Percentiles rank a stretch among this genome's conserved stretches.
phyloP scores from a whole-genome alignment of 2,113 vertebrate species.

The Apodemus sylvaticus region DNA sequence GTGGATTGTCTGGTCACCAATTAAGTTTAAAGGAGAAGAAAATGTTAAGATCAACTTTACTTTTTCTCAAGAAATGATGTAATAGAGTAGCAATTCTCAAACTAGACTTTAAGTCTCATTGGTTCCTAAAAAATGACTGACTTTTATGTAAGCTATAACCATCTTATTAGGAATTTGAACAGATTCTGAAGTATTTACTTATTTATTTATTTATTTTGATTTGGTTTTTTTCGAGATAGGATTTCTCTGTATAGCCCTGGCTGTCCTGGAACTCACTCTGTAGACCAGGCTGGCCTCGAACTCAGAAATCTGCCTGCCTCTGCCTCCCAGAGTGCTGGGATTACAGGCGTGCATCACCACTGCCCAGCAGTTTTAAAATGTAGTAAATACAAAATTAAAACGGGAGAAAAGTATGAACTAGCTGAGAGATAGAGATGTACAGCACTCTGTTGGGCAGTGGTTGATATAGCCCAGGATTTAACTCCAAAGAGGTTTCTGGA shows the following conservation, averaged over 20 bases:
- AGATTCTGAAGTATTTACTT: not conserved
- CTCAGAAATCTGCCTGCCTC: too few relatives aligned
- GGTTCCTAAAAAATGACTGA: slow-evolving; percentile 9
- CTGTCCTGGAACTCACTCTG: too few relatives aligned
- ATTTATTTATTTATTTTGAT: too few relatives aligned
- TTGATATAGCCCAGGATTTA: not conserved
- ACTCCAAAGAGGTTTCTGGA: not conserved
- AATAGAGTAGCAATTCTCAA: slow-evolving; percentile 4
- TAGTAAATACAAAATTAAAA: not conserved
- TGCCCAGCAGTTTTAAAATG: slow-evolving; percentile 6
- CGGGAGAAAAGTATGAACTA: slow-evolving; percentile 13
- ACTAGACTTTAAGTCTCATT: not conserved
- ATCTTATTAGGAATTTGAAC: slow-evolving; percentile 22
- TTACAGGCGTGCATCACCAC: too few relatives aligned
- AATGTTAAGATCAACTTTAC: not conserved
- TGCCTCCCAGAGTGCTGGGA: too few relatives aligned
- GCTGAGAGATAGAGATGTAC: not conserved
- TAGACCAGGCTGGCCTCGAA: too few relatives aligned
- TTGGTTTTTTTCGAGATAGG: too few relatives aligned
- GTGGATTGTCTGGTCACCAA: not conserved
- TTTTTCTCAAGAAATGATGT: not conserved
- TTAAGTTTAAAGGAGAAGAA: slow-evolving; percentile 42
- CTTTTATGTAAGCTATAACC: slow-evolving; percentile 9
- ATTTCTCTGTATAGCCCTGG: too few relatives aligned
- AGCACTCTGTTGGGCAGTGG: not conserved